Conservation (phyloP, 1,140 invertebrate species). For the Eufriesea mexicana region DNA sequence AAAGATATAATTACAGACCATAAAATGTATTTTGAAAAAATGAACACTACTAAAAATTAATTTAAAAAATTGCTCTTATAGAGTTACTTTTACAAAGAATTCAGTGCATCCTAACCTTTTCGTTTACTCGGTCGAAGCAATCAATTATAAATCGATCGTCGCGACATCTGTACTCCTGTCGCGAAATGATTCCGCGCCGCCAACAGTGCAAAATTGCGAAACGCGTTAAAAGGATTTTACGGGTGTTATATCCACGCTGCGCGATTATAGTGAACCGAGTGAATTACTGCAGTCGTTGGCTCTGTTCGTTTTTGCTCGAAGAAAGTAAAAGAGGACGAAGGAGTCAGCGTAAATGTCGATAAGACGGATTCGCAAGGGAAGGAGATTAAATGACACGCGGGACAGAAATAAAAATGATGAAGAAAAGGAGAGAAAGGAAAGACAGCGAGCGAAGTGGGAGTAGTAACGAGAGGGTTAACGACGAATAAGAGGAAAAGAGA, state of each 20-base stretch:
- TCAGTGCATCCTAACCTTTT: not conserved
- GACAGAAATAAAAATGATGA: not conserved
- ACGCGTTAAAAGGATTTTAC: not conserved
- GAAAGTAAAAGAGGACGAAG: not conserved
- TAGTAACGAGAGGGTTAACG: not conserved
- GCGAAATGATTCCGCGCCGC: not conserved
- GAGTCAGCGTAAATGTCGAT: not conserved
- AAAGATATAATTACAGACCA: too few species aligned
- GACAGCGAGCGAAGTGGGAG: too few species aligned
- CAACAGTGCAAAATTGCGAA: not conserved
- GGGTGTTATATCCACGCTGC: not conserved
- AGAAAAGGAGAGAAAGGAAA: not conserved
- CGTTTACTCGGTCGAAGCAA: not conserved
- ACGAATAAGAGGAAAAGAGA: constrained; percentile 6
- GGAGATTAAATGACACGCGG: not conserved
- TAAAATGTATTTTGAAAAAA: too few species aligned
- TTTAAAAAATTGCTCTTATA: too few species aligned
- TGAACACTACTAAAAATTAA: too few species aligned
- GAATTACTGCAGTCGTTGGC: not conserved
- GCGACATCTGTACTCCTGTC: not conserved
- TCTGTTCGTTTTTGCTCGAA: not conserved
- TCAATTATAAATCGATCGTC: not conserved
- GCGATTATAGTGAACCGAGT: not conserved
- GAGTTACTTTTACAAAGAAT: too few species aligned
- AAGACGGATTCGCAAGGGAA: not conserved